Evolutionary conservation across 2,797 vertebrate species (phyloP).

Genomic region (Hippocampus kuda): DNA sequence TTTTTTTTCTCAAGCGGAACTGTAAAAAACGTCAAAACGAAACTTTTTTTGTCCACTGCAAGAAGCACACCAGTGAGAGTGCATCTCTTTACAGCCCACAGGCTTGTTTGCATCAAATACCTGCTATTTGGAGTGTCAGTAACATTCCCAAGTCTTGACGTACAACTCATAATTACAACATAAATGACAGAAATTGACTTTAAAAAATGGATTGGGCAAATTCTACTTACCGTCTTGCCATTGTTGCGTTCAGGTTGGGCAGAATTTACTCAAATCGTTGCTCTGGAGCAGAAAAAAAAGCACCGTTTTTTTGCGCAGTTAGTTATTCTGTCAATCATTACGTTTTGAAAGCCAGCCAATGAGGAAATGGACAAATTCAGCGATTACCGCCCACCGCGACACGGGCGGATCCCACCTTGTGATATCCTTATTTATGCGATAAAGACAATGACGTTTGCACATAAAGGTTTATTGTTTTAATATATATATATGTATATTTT

Average conservation of each 20-base stretch:
- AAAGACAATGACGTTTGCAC: not conserved
- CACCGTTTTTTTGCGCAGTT: not conserved
- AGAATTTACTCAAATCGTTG: not conserved
- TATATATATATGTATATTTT: not conserved
- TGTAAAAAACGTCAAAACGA: not conserved
- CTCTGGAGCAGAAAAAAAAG: not conserved
- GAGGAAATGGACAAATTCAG: not conserved
- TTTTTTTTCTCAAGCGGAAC: not conserved
- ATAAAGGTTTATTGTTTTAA: not conserved
- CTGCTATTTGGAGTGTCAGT: not conserved
- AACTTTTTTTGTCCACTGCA: not conserved
- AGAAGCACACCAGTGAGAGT: no score
- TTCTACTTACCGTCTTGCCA: slow-evolving; percentile 47
- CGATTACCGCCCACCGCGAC: not conserved
- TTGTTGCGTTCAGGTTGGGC: slow-evolving; percentile 17
- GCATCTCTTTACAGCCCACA: not conserved
- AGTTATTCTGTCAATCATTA: slow-evolving; percentile 21
- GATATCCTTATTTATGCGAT: not conserved
- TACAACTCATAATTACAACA: not conserved
- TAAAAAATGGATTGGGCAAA: fast-evolving
- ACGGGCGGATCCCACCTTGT: not conserved
- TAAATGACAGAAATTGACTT: not conserved
- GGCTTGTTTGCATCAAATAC: not conserved
- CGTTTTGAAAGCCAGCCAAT: not conserved
- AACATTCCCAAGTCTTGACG: not conserved